Conservation (phyloP, 2,888 invertebrate species). For the Xylota segnis region DNA sequence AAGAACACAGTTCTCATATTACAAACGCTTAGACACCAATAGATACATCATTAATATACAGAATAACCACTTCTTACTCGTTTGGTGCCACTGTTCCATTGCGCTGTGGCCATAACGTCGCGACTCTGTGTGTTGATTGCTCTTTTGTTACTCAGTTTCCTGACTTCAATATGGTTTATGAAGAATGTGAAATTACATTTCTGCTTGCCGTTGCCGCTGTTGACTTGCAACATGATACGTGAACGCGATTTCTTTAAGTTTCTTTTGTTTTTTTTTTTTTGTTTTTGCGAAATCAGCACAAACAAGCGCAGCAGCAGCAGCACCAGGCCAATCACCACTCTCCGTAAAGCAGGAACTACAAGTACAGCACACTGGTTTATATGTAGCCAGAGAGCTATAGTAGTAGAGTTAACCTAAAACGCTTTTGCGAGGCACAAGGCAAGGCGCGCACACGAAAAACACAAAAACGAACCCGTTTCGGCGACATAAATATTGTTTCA, state of each 20-base stretch:
- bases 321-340: slow-evolving; percentile 49
- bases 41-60: too few species aligned
- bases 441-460: slow-evolving; percentile 46
- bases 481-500: slow-evolving; percentile 76
- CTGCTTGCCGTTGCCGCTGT: slow-evolving; percentile 49
- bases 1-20: too few species aligned
- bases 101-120: slow-evolving; percentile 49
- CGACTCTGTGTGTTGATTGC: slow-evolving; percentile 69
- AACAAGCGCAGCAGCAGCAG: slow-evolving; percentile 64
- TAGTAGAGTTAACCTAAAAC: slow-evolving; percentile 68
- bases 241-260: slow-evolving; percentile 70
- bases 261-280: slow-evolving; percentile 35
- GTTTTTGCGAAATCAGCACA: slow-evolving; percentile 73
- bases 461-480: slow-evolving; percentile 73
- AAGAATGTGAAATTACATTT: slow-evolving; percentile 65
- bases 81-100: slow-evolving; percentile 45
- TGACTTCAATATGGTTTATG: slow-evolving; percentile 70
- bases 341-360: slow-evolving; percentile 69
- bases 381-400: slow-evolving; percentile 17
- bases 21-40: too few species aligned
- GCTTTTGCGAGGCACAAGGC: slow-evolving; percentile 37
- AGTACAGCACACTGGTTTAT: slow-evolving; percentile 63
- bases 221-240: slow-evolving; percentile 74
- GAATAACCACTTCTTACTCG: slow-evolving; percentile 20
- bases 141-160: slow-evolving; percentile 74